A percentile compares a stretch with the other conserved stretches of the same genome.
These are phyloP conservation scores for Gymnodraco acuticeps DNA, from an alignment of 2,797 vertebrate species.

Conservation along the genomic window DNA sequence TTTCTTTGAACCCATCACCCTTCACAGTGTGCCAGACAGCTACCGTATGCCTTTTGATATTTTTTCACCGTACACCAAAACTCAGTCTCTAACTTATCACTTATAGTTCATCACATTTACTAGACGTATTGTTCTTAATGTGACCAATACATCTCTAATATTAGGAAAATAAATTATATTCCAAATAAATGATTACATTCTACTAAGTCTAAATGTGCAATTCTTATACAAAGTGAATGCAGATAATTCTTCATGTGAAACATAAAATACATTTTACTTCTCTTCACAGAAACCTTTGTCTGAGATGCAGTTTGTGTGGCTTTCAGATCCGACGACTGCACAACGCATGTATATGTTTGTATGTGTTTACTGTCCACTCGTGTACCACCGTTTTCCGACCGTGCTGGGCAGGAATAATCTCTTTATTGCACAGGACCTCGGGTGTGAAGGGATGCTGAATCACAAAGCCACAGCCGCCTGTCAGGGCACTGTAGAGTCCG, in stretches of 20 bases:
- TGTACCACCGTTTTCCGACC: background rate
- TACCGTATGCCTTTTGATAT: slow-evolving; percentile 55
- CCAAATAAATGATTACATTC: slow-evolving; percentile 44
- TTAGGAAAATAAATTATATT: slow-evolving; percentile 58
- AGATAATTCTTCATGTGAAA: slow-evolving; percentile 60
- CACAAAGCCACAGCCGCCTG: slow-evolving; percentile 23
- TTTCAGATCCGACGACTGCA: background rate
- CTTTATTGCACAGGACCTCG: slow-evolving; percentile 38
- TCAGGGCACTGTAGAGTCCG: slow-evolving; percentile 24
- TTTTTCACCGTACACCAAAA: slow-evolving; percentile 41
- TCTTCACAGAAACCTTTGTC: slow-evolving; percentile 11
- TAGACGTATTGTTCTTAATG: slow-evolving; percentile 14
- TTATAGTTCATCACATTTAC: slow-evolving; percentile 32
- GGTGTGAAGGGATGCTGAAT: slow-evolving; percentile 33
- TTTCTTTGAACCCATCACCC: slow-evolving; percentile 3
- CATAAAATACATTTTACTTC: slow-evolving; percentile 7
- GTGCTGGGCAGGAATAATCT: slow-evolving; percentile 42
- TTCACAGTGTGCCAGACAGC: slow-evolving; percentile 30
- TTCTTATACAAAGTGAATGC: slow-evolving; percentile 56
- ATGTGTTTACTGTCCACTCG: slow-evolving; percentile 18
- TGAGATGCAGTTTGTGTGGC: slow-evolving; percentile 16
- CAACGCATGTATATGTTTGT: slow-evolving; percentile 21
- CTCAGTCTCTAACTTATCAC: slow-evolving; percentile 46
- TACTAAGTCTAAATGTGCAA: slow-evolving; percentile 63
- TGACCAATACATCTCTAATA: slow-evolving; percentile 40